Percentiles rank a stretch among this genome's conserved stretches.
Evolutionary conservation across 2,888 invertebrate species (phyloP).

Genomic region (Hypolimnas misippus): DNA sequence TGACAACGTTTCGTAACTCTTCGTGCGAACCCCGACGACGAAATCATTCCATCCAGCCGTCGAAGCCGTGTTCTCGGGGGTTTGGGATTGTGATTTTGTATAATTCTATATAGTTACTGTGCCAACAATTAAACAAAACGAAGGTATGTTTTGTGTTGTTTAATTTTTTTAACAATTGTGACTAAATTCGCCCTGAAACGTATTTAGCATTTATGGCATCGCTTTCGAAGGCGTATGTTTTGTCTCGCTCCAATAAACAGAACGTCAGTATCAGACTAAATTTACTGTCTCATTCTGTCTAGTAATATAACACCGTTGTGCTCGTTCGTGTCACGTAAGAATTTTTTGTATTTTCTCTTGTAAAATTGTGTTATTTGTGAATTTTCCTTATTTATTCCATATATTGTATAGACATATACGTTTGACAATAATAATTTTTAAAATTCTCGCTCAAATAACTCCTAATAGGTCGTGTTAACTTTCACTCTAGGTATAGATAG

Average conservation of each 20-base stretch:
- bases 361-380: slow-evolving; percentile 61
- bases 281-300: slow-evolving; percentile 77
- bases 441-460: slow-evolving; percentile 50
- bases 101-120: slow-evolving; percentile 77
- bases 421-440: slow-evolving; percentile 52
- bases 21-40: slow-evolving; percentile 79
- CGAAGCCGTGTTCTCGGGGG: slow-evolving; percentile 83
- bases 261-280: slow-evolving; percentile 69
- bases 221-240: slow-evolving; percentile 78
- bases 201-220: slow-evolving; percentile 82
- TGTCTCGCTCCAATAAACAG: slow-evolving; percentile 71
- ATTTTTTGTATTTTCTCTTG: slow-evolving; percentile 78
- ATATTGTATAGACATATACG: slow-evolving; percentile 55
- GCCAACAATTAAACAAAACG: slow-evolving; percentile 80
- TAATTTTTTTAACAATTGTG: slow-evolving; percentile 55
- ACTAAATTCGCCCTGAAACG: slow-evolving; percentile 64
- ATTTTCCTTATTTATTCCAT: slow-evolving; percentile 57
- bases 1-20: slow-evolving; percentile 65
- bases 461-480: slow-evolving; percentile 79
- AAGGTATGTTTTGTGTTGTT: slow-evolving; percentile 66
- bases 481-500: slow-evolving; percentile 83
- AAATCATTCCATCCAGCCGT: slow-evolving; percentile 85
- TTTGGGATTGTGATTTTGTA: slow-evolving; percentile 80
- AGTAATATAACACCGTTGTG: slow-evolving; percentile 84
- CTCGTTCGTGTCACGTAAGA: slow-evolving; percentile 84